Percentiles rank a stretch among this genome's conserved stretches.
These are phyloP conservation scores for Drosophila tristis DNA, from an alignment of 1,140 invertebrate species.

Conservation along the genomic window DNA sequence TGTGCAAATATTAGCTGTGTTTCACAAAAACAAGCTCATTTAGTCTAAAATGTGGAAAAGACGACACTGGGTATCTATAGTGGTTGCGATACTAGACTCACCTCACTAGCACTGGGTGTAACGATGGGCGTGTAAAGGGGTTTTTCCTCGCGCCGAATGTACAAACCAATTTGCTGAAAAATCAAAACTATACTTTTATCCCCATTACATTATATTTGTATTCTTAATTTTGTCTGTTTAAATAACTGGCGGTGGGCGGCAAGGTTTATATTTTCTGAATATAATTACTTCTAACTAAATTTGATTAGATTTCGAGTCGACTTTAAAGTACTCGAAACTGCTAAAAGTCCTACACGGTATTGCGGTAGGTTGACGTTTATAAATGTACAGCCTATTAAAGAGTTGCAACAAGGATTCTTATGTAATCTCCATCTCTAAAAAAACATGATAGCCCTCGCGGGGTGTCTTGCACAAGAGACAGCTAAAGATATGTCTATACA, in stretches of 20 bases:
- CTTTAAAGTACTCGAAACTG: too few species aligned
- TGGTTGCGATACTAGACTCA: slow-evolving; percentile 38
- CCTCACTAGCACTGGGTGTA: slow-evolving; percentile 74
- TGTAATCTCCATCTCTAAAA: slow-evolving; percentile 19
- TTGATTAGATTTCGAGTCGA: too few species aligned
- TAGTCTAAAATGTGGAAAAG: slow-evolving; percentile 13
- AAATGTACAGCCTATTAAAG: too few species aligned
- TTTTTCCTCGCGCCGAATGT: slow-evolving; percentile 74
- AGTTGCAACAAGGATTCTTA: not conserved
- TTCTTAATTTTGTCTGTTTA: too few species aligned
- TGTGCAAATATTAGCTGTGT: slow-evolving; percentile 78
- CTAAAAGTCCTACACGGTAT: too few species aligned
- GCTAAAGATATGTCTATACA: slow-evolving; percentile 44
- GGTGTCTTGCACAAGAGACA: slow-evolving; percentile 6
- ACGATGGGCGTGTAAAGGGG: slow-evolving; percentile 70
- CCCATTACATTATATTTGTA: too few species aligned
- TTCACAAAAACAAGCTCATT: slow-evolving; percentile 56
- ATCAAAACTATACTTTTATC: not conserved
- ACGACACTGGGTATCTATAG: too few species aligned
- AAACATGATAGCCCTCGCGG: slow-evolving; percentile 29
- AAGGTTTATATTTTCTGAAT: too few species aligned
- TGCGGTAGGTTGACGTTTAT: too few species aligned
- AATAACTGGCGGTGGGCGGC: too few species aligned
- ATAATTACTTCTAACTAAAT: too few species aligned
- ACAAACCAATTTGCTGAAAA: slow-evolving; percentile 74